Percentiles rank a stretch among this genome's conserved stretches.
Conservation (phyloP, 2,113 vertebrate species). For the Pardalotus punctatus region DNA sequence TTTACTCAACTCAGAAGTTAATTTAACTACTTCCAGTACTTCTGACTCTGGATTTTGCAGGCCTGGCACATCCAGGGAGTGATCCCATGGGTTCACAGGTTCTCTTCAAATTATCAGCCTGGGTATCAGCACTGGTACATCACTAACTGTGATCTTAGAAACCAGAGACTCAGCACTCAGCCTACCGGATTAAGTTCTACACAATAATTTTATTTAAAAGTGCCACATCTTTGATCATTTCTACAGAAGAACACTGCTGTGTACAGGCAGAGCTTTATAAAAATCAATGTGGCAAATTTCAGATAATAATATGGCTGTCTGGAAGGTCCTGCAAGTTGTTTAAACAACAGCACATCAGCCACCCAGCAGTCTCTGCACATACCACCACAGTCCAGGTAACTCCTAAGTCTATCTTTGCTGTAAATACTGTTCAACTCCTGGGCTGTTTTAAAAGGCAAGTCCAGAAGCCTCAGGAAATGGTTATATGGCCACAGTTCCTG, state of each 20-base stretch:
- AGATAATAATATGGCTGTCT: background rate
- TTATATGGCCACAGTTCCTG: background rate
- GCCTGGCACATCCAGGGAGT: background rate
- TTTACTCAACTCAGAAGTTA: background rate
- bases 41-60: background rate
- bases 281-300: background rate
- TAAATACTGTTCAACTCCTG: background rate
- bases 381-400: fast-evolving
- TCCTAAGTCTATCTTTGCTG: background rate
- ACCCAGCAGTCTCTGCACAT: background rate
- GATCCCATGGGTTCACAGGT: background rate
- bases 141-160: background rate
- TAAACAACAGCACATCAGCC: background rate
- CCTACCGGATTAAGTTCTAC: background rate
- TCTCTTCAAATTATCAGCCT: background rate
- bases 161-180: background rate
- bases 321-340: background rate
- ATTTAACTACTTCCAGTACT: background rate
- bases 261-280: background rate
- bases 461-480: background rate
- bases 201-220: background rate
- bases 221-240: fast-evolving
- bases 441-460: background rate
- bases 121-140: background rate
- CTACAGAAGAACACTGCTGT: background rate